Base-by-base conservation (phyloP, 2,888 invertebrate genomes). In the Drosophila formosana region DNA sequence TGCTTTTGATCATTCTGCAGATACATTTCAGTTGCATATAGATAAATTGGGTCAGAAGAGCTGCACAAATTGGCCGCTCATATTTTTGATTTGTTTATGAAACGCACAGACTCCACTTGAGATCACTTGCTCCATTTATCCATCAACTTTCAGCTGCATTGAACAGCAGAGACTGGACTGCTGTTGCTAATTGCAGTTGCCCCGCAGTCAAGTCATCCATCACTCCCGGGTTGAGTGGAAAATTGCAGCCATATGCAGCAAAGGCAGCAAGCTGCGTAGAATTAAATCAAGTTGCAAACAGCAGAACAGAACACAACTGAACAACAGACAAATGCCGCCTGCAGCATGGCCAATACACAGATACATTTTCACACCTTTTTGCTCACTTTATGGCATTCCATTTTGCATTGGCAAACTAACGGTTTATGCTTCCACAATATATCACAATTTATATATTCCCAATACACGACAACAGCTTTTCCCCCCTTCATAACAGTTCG, bases 51-150 rank as follows among this genome's bases (percentile, higher is more conserved):
- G 85, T 81, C 84, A 72, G 37, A 37, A 11, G 9, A 32, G 55
- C 56, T 68, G 28, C 57, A 57, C 70, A 82, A 80, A 80, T 82
- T 83, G 73, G 64, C 28, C 4, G 25, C 52, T 37, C n/a, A 4
- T 2, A 9, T 25, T 45, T 45, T 57, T 72, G 81, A 80, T 85
- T 82, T 82, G 86, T 83, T 81, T 82, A 83, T 82, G 76, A 66
- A 76, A 82, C 49, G 57, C 75, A 78, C 71, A 53, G 49, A 41
- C 51, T 50, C 39, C 72, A 72, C 69, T 73, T 51, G 65, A 75
- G 55, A 70, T 68, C 72, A 53, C 26, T 74, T 66, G 85, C 78
- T 64, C 68, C 67, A 84, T 79, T 82, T 76, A 58, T 62, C 64
- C 68, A 65, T 72, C 64, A 72, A 64, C 61, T 58, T 43, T 5